phyloP scores from a whole-genome alignment of 2,888 invertebrate genomes.

The Campoplex nolae region DNA sequence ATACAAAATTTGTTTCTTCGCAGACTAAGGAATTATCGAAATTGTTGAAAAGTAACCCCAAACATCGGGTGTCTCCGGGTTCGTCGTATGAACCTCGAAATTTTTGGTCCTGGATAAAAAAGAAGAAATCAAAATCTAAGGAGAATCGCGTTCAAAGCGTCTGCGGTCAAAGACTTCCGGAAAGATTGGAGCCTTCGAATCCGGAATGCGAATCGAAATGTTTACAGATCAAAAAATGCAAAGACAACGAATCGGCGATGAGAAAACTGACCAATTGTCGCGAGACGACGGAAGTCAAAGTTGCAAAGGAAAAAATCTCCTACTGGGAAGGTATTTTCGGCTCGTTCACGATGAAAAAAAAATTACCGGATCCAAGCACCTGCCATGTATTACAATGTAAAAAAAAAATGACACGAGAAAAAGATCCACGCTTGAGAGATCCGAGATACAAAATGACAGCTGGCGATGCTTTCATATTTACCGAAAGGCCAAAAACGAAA shows the following conservation, averaged over 20 bases:
- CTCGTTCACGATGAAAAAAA: background rate
- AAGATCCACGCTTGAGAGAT: constrained; percentile 71
- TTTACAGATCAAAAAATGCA: constrained; percentile 38
- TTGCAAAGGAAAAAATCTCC: constrained; percentile 46
- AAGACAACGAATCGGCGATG: constrained; percentile 40
- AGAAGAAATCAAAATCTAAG: constrained; percentile 41
- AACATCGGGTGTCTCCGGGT: constrained; percentile 3
- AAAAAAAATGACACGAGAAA: constrained; percentile 60
- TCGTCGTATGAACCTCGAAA: background rate
- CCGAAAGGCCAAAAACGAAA: constrained; percentile 38
- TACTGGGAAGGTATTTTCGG: constrained; percentile 58
- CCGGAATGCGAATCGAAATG: constrained; percentile 63
- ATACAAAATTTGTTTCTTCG: background rate
- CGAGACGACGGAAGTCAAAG: constrained; percentile 16
- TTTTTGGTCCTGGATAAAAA: constrained; percentile 60
- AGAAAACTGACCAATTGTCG: constrained; percentile 57
- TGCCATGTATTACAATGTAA: constrained; percentile 27
- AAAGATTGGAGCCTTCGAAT: constrained; percentile 52
- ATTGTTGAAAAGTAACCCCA: constrained; percentile 29
- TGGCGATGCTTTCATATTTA: constrained; percentile 70
- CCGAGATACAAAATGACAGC: constrained; percentile 67
- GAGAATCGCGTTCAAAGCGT: constrained; percentile 15
- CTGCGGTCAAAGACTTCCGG: constrained; percentile 52
- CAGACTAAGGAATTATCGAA: constrained; percentile 28
- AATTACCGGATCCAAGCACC: constrained; percentile 37